phyloP scores from a whole-genome alignment of 2,888 invertebrate genomes.

The Ctenicera cuprea region DNA sequence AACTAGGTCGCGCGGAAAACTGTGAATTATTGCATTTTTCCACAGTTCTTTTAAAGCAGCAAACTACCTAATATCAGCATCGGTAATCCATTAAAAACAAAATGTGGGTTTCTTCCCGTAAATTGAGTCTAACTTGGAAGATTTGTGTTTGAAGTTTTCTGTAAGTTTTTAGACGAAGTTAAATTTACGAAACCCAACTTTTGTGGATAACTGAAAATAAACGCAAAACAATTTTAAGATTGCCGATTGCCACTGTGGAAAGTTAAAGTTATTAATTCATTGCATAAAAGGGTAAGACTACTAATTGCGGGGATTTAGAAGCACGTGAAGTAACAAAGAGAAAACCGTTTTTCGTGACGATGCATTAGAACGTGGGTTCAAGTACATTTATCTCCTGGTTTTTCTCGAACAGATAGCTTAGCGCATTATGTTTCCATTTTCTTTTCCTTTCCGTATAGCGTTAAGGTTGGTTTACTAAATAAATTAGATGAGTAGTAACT shows the following conservation, averaged over 20 bases:
- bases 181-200: constrained; percentile 29
- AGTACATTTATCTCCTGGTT: constrained; percentile 38
- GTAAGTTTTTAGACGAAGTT: constrained; percentile 22
- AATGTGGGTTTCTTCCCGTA: constrained; percentile 10
- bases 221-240: constrained; percentile 3
- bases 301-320: constrained; percentile 39
- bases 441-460: not conserved
- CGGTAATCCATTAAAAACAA: constrained; percentile 26
- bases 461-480: constrained; percentile 1
- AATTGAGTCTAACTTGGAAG: constrained; percentile 29
- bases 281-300: constrained; percentile 32
- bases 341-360: constrained; percentile 35
- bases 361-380: constrained; percentile 37
- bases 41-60: not conserved
- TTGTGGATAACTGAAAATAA: constrained; percentile 5
- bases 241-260: not conserved
- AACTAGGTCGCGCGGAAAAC: not conserved
- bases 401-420: constrained; percentile 31
- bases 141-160: constrained; percentile 30
- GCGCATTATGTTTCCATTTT: constrained; percentile 29
- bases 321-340: constrained; percentile 39
- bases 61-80: constrained; percentile 17
- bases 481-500: not conserved
- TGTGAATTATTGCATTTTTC: constrained; percentile 21
- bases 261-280: constrained; percentile 19